Evolutionary conservation across 2,797 vertebrate species (phyloP), one percentile per base, ranked within the genome.

Genomic region (Manis crassicaudata): DNA sequence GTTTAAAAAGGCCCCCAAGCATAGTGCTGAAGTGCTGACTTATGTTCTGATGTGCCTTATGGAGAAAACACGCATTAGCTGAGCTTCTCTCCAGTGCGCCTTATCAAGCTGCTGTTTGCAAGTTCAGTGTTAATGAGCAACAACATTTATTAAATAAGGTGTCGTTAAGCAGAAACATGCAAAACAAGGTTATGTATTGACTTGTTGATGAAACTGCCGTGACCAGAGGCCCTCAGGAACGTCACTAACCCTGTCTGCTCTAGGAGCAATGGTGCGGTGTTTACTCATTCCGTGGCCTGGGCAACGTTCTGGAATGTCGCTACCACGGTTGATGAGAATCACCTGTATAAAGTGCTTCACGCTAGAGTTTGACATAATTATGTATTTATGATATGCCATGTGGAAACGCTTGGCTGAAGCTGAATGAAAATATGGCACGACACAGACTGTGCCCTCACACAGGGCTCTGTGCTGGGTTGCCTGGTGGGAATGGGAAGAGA

Each of bases 361-460:
- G 37, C 52, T 13, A 63, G 40, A 29, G 3, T 46, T 50, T 73
- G 52, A 0, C 17, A 0, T 46, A 50, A 0, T 32, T 46, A 18
- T 32, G 6, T 50, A 32, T 21, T 29, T 29, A 29, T 0, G 21
- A n/a, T 46, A 35, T 11, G 46, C 11, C 52, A 9, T 43, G 58
- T 77, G 82, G 70, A 79, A 35, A 52, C 60, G 4, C 43, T 13
- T 7, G 60, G 14, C 52, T 27, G 58, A 32, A 70, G 25, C 27
- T 1, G 0, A 75, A 2, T 25, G 73, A 23, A 43, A 67, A 20
- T 13, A 16, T 3, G 17, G 20, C 0, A 0, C 4, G 40, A 16
- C 0, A 25, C 43, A 37, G 25, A 29, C 0, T 32, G 35, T 70
- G 37, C 5, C 12, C 29, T 85, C 17, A 50, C 43, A 0, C 4